These are phyloP conservation scores for Crepidodera aurea DNA, from an alignment of 2,888 invertebrate genomes.

Conservation along the genomic window DNA sequence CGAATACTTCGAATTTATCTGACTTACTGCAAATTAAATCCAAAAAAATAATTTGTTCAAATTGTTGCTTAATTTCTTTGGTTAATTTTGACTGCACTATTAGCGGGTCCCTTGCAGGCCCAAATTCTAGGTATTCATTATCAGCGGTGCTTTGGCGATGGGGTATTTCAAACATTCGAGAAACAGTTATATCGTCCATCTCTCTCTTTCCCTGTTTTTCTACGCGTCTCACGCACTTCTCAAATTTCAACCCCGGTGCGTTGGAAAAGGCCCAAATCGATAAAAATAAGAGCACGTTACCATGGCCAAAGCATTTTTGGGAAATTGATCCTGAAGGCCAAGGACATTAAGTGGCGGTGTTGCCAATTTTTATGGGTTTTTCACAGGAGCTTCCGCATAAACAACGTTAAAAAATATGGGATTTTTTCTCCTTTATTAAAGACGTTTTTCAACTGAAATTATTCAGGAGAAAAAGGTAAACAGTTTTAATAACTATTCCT, in stretches of 20 bases:
- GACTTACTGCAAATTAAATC: too few species aligned
- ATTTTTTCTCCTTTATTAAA: too few species aligned
- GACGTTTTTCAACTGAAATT: too few species aligned
- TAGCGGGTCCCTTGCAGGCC: background rate
- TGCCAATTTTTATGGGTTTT: background rate
- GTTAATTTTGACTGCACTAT: constrained; percentile 23
- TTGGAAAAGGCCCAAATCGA: constrained; percentile 36
- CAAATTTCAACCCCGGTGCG: constrained; percentile 25
- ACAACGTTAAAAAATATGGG: too few species aligned
- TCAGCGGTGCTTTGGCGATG: constrained; percentile 23
- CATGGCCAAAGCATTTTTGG: constrained; percentile 30
- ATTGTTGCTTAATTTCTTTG: too few species aligned
- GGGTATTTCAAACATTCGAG: constrained; percentile 32
- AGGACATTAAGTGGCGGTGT: constrained; percentile 20
- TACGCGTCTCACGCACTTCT: constrained; percentile 16
- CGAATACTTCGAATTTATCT: too few species aligned
- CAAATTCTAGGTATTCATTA: constrained; percentile 30
- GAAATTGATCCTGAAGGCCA: constrained; percentile 36
- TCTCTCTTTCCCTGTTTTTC: constrained; percentile 9
- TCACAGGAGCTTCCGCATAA: background rate
- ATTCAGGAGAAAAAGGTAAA: too few species aligned
- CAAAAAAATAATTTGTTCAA: too few species aligned
- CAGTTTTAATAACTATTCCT: too few species aligned
- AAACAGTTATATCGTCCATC: constrained; percentile 35
- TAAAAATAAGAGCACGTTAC: constrained; percentile 39